A percentile compares a stretch with the other conserved stretches of the same genome.
phyloP scores from a whole-genome alignment of 2,888 invertebrate genomes.

The Leptinotarsa rubiginosa region DNA sequence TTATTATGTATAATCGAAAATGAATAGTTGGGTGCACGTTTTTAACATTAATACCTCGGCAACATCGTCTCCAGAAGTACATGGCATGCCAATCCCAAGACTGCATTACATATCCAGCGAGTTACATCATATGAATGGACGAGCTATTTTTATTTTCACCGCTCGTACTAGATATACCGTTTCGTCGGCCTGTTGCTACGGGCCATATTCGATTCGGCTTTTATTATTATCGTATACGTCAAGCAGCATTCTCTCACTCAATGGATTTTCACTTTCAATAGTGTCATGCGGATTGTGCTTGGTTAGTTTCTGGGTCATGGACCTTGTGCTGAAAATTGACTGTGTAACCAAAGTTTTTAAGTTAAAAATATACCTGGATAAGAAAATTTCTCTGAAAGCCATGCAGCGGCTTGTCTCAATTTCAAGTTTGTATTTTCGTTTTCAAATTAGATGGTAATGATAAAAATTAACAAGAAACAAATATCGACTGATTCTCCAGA shows the following conservation, averaged over 20 bases:
- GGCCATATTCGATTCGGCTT: slow-evolving; percentile 30
- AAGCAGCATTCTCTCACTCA: slow-evolving; percentile 8
- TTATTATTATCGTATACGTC: slow-evolving; percentile 27
- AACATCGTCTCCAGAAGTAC: slow-evolving; percentile 24
- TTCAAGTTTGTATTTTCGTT: too few relatives aligned
- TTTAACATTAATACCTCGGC: not conserved
- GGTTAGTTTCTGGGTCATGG: not conserved
- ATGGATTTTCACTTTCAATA: slow-evolving; percentile 15
- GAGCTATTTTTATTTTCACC: slow-evolving; percentile 31
- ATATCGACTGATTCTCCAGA: too few relatives aligned
- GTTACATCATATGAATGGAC: slow-evolving; percentile 36
- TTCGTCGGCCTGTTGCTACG: slow-evolving; percentile 38
- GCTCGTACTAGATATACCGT: slow-evolving; percentile 37
- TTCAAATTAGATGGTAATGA: too few relatives aligned
- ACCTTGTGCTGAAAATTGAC: not conserved
- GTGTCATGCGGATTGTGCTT: not conserved
- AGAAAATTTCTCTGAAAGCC: too few relatives aligned
- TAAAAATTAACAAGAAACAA: too few relatives aligned
- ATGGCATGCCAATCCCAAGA: slow-evolving; percentile 24
- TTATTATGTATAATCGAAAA: not conserved
- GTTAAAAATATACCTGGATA: too few relatives aligned
- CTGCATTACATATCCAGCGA: slow-evolving; percentile 13
- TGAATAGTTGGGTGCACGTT: not conserved
- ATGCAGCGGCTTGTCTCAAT: too few relatives aligned
- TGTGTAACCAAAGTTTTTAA: too few relatives aligned